Base-by-base conservation (phyloP, 1,140 invertebrate genomes). In the Marisa cornuarietis region DNA sequence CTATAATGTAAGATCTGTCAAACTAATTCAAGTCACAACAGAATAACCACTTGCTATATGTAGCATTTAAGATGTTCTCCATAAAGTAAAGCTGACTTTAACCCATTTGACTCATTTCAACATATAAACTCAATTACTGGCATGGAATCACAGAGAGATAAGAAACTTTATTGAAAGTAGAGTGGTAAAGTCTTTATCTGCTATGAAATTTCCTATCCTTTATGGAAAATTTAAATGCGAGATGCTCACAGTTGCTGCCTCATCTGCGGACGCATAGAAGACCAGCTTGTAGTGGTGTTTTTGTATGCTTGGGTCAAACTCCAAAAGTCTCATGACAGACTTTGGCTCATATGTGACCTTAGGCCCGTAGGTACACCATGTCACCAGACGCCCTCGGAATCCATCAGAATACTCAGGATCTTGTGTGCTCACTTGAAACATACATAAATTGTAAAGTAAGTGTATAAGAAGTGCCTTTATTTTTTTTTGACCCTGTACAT, bases 361-460 rank as follows among this genome's bases (percentile, higher is more conserved):
- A n/a, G 69, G 16, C n/a, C 73, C 77, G 20, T 65, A 65, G 71
- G 78, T 75, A 71, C 83, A 85, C 83, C 83, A 85, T 7, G 78
- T 49, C 20, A 85, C 82, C 18, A 83, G 16, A 3, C 69, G 69
- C 18, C 69, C 69, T 18, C n/a, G 62, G 62, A 63, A 63, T 63
- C 62, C 62, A 63, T n/a, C n/a, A 3, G 62, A 18, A n/a, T 63
- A 63, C 18, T 63, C 62, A 63, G 62, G 16, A 63, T 63, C 6
- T 20, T 63, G 16, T 20, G n/a, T n/a, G n/a, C 62, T 63, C 62
- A 2, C 62, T 63, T 18, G 62, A 63, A n/a, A 63, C 16, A 63
- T 3, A n/a, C 3, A 6, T 3, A 63, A 63, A 63, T 3, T 63
- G 31, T 42, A 42, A 42, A 42, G 5, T 42, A 42, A 42, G 5